These are phyloP conservation scores for Bujurquina vittata DNA, from an alignment of 2,113 vertebrate genomes.

Conservation along the genomic window DNA sequence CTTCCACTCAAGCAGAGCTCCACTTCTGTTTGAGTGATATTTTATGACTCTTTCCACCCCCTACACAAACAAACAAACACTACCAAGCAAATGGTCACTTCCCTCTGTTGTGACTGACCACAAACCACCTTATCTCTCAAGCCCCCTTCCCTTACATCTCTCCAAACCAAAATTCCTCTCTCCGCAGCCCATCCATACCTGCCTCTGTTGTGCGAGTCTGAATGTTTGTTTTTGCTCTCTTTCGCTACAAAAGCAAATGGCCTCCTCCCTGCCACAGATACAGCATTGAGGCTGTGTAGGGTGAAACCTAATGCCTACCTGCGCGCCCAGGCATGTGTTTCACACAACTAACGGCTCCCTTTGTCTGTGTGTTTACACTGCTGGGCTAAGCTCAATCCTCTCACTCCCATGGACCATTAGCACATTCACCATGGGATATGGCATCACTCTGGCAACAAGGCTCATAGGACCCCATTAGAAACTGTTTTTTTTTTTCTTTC, in stretches of 20 bases:
- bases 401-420: constrained; percentile 76
- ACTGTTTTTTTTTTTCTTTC: constrained; percentile 41
- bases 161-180: constrained; percentile 56
- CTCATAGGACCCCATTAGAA: constrained; percentile 82
- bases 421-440: constrained; percentile 76
- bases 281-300: constrained; percentile 54
- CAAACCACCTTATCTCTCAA: constrained; percentile 69
- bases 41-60: constrained; percentile 3
- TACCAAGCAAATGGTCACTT: constrained; percentile 70
- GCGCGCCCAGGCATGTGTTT: constrained; percentile 74
- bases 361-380: constrained; percentile 81
- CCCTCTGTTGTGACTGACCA: constrained; percentile 77
- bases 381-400: constrained; percentile 63
- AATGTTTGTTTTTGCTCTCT: constrained; percentile 72
- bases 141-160: constrained; percentile 19
- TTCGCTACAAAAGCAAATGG: constrained; percentile 75
- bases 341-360: constrained; percentile 74
- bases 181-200: constrained; percentile 59
- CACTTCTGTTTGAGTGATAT: constrained; percentile 1
- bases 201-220: constrained; percentile 47
- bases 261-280: constrained; percentile 67
- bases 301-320: constrained; percentile 79
- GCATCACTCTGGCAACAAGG: constrained; percentile 78
- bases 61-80: constrained; percentile 68
- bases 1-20: not conserved